Conservation (phyloP, 1,140 invertebrate species). For the Tenebrio molitor region DNA sequence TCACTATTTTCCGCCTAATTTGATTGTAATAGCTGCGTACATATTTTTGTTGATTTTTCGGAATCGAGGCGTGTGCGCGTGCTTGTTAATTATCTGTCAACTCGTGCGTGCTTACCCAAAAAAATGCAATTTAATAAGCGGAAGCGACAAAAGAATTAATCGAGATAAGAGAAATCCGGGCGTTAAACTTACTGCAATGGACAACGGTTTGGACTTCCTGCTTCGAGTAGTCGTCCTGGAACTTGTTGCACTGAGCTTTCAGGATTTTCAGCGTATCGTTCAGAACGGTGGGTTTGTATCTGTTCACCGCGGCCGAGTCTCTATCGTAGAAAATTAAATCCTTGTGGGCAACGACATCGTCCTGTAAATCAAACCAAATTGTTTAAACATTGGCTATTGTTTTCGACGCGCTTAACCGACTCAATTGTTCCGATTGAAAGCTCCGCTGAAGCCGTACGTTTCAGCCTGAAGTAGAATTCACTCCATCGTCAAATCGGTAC, state of each 20-base stretch:
- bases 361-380: conserved; percentile 37
- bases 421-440: background rate
- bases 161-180: background rate
- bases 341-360: conserved; percentile 16
- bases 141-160: too few relatives aligned
- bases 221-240: conserved; percentile 29
- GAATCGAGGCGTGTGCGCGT: background rate
- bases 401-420: background rate
- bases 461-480: conserved; percentile 28
- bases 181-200: conserved; percentile 48
- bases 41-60: conserved; percentile 1
- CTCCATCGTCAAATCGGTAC: conserved; percentile 3
- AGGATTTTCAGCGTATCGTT: conserved; percentile 47
- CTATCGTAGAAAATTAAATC: conserved; percentile 49
- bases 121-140: too few relatives aligned
- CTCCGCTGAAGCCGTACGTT: background rate
- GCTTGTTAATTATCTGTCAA: too few relatives aligned
- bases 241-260: conserved; percentile 47
- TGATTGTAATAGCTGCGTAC: too few relatives aligned
- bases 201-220: conserved; percentile 48
- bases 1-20: too few relatives aligned
- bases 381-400: conserved; percentile 14
- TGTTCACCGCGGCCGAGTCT: conserved; percentile 47
- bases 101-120: background rate
- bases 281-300: conserved; percentile 38